Base-by-base conservation (phyloP, 2,797 vertebrate species). In the Poecilia velifera region DNA sequence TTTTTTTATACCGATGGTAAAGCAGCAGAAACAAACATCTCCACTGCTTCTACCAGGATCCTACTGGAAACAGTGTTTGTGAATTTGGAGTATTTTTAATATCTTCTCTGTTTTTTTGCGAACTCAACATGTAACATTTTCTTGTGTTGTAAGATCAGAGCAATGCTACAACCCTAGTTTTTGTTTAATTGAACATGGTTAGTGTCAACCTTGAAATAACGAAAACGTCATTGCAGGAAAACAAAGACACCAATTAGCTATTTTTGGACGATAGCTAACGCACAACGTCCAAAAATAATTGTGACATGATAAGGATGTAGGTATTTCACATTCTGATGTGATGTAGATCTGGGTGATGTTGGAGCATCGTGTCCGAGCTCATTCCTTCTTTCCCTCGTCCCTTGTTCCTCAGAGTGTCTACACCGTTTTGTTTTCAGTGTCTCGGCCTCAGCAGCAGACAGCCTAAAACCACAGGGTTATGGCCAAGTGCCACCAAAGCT, bases 401-500 rank as follows among this genome's bases (percentile, higher is more conserved):
- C 74, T 9, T 85, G 88, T 90, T 86, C 79, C 73, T 80, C 76
- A 86, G 74, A 6, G 75, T 62, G 78, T 90, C 78, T 76, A 39
- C 79, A 13, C 76, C 73, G 85, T 86, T 91, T 87, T 91, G 86
- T 85, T 91, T 88, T 88, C 77, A 76, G 89, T 75, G 87, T 85
- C 74, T 59, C 2, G 72, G 79, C 81, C 85, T 89, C 75, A 85
- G 76, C 85, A 89, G 89, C 82, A 83, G 79, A 87, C 82, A 83
- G 89, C 79, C 87, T 88, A 25, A 89, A 93, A 90, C 93, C 91
- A 84, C 92, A 88, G 89, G 72, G 82, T 87, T 77, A 41, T 92
- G 94, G 92, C 90, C 9, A 82, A 76, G 86, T 91, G 92, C 92
- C 91, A 92, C 79, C 0, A 76, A 88, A 84, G 83, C 90, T 91